Percentiles rank a stretch among this genome's conserved stretches.
Evolutionary conservation across 2,888 invertebrate species (phyloP).

Genomic region (Alviniconcha strummeri): DNA sequence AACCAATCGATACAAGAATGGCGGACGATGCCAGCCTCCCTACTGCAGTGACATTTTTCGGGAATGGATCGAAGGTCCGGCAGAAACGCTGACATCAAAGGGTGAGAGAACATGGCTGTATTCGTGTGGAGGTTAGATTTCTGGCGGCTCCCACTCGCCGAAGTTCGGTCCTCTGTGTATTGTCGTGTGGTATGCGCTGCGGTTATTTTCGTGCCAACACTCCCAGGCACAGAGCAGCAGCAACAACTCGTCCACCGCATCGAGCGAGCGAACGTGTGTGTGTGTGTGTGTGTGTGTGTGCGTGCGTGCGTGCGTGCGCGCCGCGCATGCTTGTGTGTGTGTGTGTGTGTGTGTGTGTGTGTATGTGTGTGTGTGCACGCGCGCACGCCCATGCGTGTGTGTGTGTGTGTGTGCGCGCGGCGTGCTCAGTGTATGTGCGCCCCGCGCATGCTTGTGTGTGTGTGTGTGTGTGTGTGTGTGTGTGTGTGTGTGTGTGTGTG

Average conservation of each 20-base stretch:
- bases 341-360: slow-evolving; percentile 4
- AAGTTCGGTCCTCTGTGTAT: no score
- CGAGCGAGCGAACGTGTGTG: no score
- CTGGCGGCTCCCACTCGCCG: no score
- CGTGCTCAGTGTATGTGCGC: no score
- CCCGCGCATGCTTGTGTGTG: no score
- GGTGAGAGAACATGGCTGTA: slow-evolving; percentile 8
- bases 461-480: background rate
- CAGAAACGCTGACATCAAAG: slow-evolving; percentile 31
- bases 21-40: slow-evolving; percentile 24
- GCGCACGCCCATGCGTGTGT: no score
- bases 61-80: slow-evolving; percentile 32
- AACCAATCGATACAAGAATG: slow-evolving; percentile 31
- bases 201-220: no score
- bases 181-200: no score
- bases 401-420: no score
- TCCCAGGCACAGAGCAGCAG: no score
- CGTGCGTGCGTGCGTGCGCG: background rate
- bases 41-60: slow-evolving; percentile 17
- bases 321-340: background rate
- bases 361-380: background rate
- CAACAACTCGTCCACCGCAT: no score
- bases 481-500: background rate
- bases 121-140: background rate
- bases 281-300: background rate